A percentile compares a stretch with the other conserved stretches of the same genome.
Evolutionary conservation across 2,888 invertebrate species (phyloP).

Genomic region (Drosophila pullipes): DNA sequence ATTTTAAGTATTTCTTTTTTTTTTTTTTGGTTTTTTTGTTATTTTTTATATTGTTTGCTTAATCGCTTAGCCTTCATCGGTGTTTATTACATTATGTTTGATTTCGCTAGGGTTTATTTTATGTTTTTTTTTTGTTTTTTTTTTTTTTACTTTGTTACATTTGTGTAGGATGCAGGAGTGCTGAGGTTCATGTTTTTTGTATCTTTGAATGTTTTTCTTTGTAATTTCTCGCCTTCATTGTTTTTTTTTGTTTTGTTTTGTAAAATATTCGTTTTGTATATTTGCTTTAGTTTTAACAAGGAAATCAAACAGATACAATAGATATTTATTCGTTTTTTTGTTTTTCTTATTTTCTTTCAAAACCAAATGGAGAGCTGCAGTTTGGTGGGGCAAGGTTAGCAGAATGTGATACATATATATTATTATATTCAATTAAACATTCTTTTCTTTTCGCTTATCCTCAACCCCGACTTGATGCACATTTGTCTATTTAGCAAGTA

Average conservation of each 20-base stretch:
- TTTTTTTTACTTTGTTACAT: conserved; percentile 73
- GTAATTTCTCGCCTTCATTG: conserved; percentile 69
- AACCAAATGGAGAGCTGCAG: conserved; percentile 62
- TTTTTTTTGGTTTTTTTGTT: conserved; percentile 51
- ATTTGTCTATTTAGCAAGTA: conserved; percentile 63
- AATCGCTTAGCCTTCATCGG: conserved; percentile 53
- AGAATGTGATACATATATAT: conserved; percentile 10
- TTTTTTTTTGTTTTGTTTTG: conserved; percentile 30
- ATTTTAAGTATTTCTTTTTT: conserved; percentile 67
- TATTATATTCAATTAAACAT: background rate
- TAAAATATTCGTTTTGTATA: conserved; percentile 72
- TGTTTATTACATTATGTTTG: conserved; percentile 61
- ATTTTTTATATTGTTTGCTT: conserved; percentile 40
- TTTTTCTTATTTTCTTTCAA: conserved; percentile 37
- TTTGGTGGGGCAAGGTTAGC: conserved; percentile 6
- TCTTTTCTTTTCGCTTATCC: conserved; percentile 19
- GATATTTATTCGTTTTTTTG: conserved; percentile 46
- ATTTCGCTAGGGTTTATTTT: conserved; percentile 75
- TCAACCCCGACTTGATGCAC: conserved; percentile 33
- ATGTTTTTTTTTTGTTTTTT: conserved; percentile 39
- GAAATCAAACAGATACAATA: conserved; percentile 76
- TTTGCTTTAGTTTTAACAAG: conserved; percentile 78
- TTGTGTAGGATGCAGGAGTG: conserved; percentile 83
- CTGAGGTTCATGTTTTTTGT: conserved; percentile 84
- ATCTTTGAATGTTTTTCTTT: conserved; percentile 80